Evolutionary conservation across 2,888 invertebrate genomes (phyloP).

Genomic region (Pandemis corylana): DNA sequence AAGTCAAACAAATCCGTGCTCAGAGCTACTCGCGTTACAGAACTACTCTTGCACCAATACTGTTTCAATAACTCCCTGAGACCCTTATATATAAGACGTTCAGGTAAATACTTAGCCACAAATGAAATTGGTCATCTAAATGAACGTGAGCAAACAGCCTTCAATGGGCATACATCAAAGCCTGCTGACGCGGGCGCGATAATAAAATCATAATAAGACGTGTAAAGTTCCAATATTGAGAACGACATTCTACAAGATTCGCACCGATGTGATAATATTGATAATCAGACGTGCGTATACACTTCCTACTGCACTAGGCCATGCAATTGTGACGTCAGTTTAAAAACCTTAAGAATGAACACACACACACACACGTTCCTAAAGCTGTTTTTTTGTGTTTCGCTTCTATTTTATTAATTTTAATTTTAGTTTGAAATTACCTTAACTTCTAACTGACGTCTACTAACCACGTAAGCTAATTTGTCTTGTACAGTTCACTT

Average conservation of each 20-base stretch:
- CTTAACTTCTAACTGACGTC: too few species aligned
- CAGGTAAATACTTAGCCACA: slow-evolving; percentile 55
- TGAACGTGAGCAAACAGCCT: slow-evolving; percentile 43
- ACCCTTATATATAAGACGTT: slow-evolving; percentile 69
- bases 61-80: slow-evolving; percentile 53
- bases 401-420: too few species aligned
- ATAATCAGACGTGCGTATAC: slow-evolving; percentile 45
- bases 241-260: slow-evolving; percentile 45
- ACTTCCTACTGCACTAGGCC: slow-evolving; percentile 16
- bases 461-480: too few species aligned
- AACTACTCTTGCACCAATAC: slow-evolving; percentile 47
- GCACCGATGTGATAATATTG: slow-evolving; percentile 48
- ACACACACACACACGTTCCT: too few species aligned
- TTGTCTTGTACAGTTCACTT: too few species aligned
- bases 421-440: too few species aligned
- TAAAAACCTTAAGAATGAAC: too few species aligned
- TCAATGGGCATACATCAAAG: slow-evolving; percentile 41
- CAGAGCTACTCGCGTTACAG: not conserved
- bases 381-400: too few species aligned
- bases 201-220: slow-evolving; percentile 49
- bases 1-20: not conserved
- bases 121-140: slow-evolving; percentile 48
- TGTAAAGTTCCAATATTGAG: slow-evolving; percentile 53
- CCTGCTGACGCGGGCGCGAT: slow-evolving; percentile 56
- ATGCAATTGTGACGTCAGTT: too few species aligned